A percentile compares a stretch with the other conserved stretches of the same genome.
Evolutionary conservation across 2,888 invertebrate species (phyloP).

Genomic region (Petrolisthes cinctipes): DNA sequence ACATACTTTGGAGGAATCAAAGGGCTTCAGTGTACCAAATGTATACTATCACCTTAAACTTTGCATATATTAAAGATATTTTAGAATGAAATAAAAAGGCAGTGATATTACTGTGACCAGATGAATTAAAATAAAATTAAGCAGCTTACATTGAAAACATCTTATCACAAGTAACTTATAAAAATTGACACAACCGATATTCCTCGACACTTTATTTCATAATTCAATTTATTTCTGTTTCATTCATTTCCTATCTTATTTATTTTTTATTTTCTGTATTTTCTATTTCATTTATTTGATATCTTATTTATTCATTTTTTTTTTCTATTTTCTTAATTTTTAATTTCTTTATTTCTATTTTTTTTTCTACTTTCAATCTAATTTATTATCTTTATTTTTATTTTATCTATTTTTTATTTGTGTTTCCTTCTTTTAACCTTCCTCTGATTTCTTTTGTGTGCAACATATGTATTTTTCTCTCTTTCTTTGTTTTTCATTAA

Average conservation of each 20-base stretch:
- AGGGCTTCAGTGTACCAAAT: too few species aligned
- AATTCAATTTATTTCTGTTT: background rate
- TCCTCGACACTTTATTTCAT: too few species aligned
- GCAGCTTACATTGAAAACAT: background rate
- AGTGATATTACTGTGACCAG: background rate
- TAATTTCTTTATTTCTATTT: background rate
- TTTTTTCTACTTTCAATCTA: background rate
- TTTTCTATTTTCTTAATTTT: background rate
- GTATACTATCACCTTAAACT: too few species aligned
- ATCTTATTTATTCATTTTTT: background rate
- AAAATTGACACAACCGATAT: too few species aligned
- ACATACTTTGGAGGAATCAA: too few species aligned
- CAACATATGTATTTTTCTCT: background rate
- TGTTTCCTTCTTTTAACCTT: background rate
- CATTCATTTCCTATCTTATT: background rate
- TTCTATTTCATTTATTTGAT: background rate
- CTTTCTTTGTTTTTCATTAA: background rate
- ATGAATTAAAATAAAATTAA: conserved; percentile 7
- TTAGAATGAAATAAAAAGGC: background rate
- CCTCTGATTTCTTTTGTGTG: background rate
- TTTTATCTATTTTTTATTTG: background rate
- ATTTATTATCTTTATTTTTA: background rate
- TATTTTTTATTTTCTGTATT: background rate
- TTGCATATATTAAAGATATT: too few species aligned
- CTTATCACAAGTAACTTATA: conserved; percentile 2